These are phyloP conservation scores for Potamarius usumacintae DNA, from an alignment of 2,113 vertebrate species.

Conservation along the genomic window DNA sequence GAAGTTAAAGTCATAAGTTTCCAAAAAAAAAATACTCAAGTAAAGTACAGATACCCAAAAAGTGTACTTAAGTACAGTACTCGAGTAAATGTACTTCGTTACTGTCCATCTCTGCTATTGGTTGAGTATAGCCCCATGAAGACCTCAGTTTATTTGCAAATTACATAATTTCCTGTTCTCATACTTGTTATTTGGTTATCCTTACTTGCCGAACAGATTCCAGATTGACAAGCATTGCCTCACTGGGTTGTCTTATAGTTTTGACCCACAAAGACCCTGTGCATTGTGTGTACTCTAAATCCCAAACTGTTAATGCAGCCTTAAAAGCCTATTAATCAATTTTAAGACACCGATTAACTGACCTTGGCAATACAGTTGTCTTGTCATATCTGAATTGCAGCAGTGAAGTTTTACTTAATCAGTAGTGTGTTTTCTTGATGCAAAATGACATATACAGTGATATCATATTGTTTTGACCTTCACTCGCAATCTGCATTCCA, in stretches of 20 bases:
- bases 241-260: neutral
- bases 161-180: neutral
- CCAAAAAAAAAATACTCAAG: no score
- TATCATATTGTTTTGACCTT: conserved; percentile 45
- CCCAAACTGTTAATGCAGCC: neutral
- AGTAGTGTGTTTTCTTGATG: conserved; percentile 6
- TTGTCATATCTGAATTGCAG: neutral
- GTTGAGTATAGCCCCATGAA: neutral
- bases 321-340: neutral
- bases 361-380: neutral
- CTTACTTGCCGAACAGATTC: neutral
- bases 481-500: conserved; percentile 14
- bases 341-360: neutral
- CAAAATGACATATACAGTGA: conserved; percentile 16
- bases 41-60: no score
- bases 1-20: no score
- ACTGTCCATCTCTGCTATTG: neutral
- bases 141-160: neutral
- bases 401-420: neutral
- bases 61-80: no score
- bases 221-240: neutral
- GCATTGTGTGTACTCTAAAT: neutral
- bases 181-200: neutral
- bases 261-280: neutral
- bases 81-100: no score